Base-by-base conservation (phyloP, 2,888 invertebrate species). In the Cremastobaeus sp. region DNA sequence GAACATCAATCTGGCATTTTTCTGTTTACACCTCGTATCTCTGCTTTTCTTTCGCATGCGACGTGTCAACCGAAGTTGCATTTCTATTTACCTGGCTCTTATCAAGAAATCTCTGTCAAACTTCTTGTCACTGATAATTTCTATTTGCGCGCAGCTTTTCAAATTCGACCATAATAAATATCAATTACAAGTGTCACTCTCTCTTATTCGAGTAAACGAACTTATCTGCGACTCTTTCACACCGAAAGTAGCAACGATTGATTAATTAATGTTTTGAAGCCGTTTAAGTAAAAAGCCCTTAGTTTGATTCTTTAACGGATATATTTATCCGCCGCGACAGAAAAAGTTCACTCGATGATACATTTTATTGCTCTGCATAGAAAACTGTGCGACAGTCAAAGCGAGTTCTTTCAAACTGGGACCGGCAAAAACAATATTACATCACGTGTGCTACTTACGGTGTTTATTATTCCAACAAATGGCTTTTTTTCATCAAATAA, bases 71-170 rank as follows among this genome's bases (percentile, higher is more conserved):
- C 54, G 45, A 64, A 62, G 50, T 39, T 64, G 52, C 62, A 64
- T 64, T 64, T 52, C 52, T 64, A 64, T 64, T 64, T 52, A 20
- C 45, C 14, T 3, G 11, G 17, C 4, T 45, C 37, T 55, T 65
- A 65, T 65, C 65, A 43, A 11, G 17, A 47, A 65, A 65, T 65
- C 65, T 47, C 47, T 55, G 65, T 65, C 55, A 55, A 65, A 65
- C 55, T 65, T 65, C 65, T 47, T 55, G 65, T 65, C 39, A 15
- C 17, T 55, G 65, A 65, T 55, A 65, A 65, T 47, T 35, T 55
- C 39, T 55, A 55, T 65, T 65, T 47, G 54, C 15, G 12, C 28
- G 9, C 21, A 14, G 17, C 43, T 15, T 21, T 47, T 47, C 17
- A 39, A 65, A 48, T 30, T 55, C 34, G 17, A 41, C 3, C 17